These are phyloP conservation scores for Rhincodon typus DNA, from an alignment of 2,797 vertebrate species.

Conservation along the genomic window DNA sequence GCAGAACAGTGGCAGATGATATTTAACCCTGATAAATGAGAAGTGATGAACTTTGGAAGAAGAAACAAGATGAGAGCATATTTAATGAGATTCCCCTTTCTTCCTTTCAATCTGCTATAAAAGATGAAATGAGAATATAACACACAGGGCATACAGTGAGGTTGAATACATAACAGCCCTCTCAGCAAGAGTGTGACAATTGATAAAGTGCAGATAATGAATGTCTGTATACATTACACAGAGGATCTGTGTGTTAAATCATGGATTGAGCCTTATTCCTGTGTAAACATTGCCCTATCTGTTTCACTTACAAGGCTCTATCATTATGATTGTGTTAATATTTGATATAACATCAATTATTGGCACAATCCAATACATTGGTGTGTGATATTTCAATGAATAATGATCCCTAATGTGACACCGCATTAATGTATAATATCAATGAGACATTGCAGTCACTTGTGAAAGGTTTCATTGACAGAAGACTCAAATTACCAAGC, in stretches of 20 bases:
- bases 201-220: not conserved
- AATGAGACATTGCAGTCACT: not conserved
- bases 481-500: not conserved
- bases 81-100: not conserved
- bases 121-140: not conserved
- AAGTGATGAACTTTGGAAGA: too few species aligned
- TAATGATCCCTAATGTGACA: constrained; percentile 12
- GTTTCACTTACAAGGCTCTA: not conserved
- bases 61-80: too few species aligned
- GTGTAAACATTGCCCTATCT: not conserved
- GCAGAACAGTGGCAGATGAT: too few species aligned
- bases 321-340: constrained; percentile 11
- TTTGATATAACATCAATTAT: not conserved
- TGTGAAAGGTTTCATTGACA: constrained; percentile 4
- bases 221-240: not conserved
- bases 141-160: not conserved
- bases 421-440: not conserved
- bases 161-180: not conserved
- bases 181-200: not conserved
- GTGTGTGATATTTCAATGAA: constrained; percentile 10
- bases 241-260: constrained; percentile 16
- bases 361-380: not conserved
- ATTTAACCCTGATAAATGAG: too few species aligned
- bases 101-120: not conserved
- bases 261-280: not conserved